Percentiles rank a stretch among this genome's conserved stretches.
Evolutionary conservation across 2,113 vertebrate species (phyloP).

Genomic region (Chaetura pelagica): DNA sequence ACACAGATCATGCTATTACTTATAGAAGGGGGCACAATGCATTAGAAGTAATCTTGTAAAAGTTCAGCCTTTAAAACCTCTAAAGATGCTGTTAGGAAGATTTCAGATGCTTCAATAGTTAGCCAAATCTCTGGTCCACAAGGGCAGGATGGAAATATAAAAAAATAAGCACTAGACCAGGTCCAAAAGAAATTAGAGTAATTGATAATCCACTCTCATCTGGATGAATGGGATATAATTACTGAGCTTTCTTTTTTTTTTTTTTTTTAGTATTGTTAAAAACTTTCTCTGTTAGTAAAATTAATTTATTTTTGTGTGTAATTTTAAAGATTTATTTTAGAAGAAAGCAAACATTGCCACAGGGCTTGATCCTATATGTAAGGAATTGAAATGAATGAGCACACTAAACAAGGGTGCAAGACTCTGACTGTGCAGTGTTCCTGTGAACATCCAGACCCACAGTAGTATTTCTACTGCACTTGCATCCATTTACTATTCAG

Average conservation of each 20-base stretch:
- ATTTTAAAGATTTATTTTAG: neutral
- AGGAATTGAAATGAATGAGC: neutral
- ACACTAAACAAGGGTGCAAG: neutral
- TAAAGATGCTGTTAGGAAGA: conserved; percentile 10
- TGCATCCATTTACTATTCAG: neutral
- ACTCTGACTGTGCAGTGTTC: neutral
- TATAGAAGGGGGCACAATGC: neutral
- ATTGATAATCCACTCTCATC: neutral
- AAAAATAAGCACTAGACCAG: neutral
- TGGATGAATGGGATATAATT: neutral
- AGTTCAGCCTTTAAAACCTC: neutral
- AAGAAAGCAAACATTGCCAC: neutral
- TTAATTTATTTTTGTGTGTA: neutral
- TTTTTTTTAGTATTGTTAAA: neutral
- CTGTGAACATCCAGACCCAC: neutral
- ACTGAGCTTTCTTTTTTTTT: neutral
- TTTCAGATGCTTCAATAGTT: conserved; percentile 20
- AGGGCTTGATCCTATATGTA: neutral
- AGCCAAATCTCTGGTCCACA: conserved; percentile 37
- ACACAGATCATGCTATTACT: neutral
- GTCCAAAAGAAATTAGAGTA: neutral
- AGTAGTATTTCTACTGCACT: neutral
- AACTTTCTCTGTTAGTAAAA: neutral
- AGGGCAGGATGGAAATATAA: neutral
- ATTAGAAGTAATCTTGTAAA: neutral